Percentiles rank a stretch among this genome's conserved stretches.
phyloP scores from a whole-genome alignment of 2,113 vertebrate species.

The Indri indri region DNA sequence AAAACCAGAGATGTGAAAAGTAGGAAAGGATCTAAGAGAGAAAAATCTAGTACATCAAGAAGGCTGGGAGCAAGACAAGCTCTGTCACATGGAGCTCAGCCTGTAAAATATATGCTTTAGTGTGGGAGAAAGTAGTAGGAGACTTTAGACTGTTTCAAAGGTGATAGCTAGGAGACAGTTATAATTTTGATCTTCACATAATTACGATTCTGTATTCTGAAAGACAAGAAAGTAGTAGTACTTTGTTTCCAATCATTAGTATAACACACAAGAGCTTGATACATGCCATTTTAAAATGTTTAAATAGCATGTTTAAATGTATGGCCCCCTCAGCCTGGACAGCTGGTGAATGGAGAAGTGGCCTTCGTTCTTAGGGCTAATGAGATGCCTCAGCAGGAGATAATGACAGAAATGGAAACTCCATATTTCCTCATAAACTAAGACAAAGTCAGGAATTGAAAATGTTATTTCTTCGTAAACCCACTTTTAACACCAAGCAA shows the following conservation, averaged over 20 bases:
- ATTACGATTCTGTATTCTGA: neutral
- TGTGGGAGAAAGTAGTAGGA: neutral
- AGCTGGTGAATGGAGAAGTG: neutral
- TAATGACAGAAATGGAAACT: slow-evolving; percentile 26
- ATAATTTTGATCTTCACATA: neutral
- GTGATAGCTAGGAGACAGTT: neutral
- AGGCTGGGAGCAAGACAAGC: neutral
- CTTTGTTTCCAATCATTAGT: neutral
- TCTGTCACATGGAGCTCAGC: neutral
- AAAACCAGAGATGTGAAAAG: slow-evolving; percentile 24
- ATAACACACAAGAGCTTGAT: neutral
- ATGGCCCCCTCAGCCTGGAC: neutral
- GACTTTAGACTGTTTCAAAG: neutral
- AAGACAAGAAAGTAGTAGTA: neutral
- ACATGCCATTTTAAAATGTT: neutral
- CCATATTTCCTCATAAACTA: neutral
- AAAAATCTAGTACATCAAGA: neutral
- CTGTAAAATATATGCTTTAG: neutral
- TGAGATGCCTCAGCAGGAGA: neutral
- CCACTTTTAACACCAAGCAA: neutral
- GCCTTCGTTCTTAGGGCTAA: neutral
- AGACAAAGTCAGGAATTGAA: slow-evolving; percentile 29
- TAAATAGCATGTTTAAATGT: neutral
- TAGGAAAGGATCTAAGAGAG: neutral
- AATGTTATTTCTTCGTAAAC: neutral